A percentile compares a stretch with the other conserved stretches of the same genome.
Evolutionary conservation across 2,888 invertebrate species (phyloP).

Genomic region (Cosmia pyralina): DNA sequence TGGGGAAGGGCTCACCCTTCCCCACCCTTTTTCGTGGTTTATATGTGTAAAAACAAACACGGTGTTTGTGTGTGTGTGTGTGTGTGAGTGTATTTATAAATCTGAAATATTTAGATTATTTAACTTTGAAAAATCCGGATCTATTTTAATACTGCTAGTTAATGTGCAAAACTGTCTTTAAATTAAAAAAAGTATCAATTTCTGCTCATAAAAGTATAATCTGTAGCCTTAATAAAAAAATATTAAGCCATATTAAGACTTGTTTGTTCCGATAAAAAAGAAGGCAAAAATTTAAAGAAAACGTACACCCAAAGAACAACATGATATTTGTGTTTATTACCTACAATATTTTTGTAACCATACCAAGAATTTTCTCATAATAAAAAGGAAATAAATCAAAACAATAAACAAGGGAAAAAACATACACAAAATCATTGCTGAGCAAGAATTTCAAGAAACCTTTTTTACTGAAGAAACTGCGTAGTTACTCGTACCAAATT

Average conservation of each 20-base stretch:
- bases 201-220: background rate
- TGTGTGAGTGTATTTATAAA: background rate
- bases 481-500: constrained; percentile 29
- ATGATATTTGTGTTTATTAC: background rate
- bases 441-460: constrained; percentile 3
- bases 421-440: constrained; percentile 18
- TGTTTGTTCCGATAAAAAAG: background rate
- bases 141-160: background rate
- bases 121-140: background rate
- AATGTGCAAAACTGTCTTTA: background rate
- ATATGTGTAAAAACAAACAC: too few species aligned
- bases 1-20: too few species aligned
- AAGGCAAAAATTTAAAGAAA: background rate
- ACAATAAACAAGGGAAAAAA: constrained; percentile 14
- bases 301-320: background rate
- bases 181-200: background rate
- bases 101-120: background rate
- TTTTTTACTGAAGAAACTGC: constrained; percentile 11
- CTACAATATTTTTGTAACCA: constrained; percentile 18
- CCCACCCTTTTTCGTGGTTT: too few species aligned
- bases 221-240: background rate
- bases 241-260: background rate
- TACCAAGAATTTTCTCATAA: constrained; percentile 4
- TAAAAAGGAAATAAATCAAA: constrained; percentile 24
- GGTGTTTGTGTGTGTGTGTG: too few species aligned